Evolutionary conservation across 2,888 invertebrate species (phyloP).

Genomic region (Hyalella azteca): DNA sequence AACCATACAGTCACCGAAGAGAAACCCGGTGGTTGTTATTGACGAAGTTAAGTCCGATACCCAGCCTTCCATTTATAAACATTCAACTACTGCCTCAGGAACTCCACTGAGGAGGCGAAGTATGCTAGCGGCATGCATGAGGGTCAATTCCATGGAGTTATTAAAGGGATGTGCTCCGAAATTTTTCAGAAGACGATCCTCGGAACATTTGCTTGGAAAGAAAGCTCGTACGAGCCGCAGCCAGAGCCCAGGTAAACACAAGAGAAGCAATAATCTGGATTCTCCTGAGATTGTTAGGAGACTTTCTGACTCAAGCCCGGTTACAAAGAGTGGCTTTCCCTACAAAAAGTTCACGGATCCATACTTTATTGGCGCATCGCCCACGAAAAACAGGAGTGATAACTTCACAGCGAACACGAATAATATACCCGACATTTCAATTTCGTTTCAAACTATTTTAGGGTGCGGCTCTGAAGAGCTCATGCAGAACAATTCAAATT

Average conservation of each 20-base stretch:
- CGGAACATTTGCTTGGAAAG: slow-evolving; percentile 4
- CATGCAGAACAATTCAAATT: background rate
- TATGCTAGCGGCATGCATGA: slow-evolving; percentile 16
- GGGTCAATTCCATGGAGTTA: slow-evolving; percentile 16
- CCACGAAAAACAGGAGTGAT: background rate
- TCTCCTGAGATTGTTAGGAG: slow-evolving; percentile 6
- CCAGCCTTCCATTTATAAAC: background rate
- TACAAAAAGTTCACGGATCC: slow-evolving; percentile 29
- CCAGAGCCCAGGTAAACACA: slow-evolving; percentile 11
- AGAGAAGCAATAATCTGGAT: background rate
- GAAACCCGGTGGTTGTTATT: background rate
- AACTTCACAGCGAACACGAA: background rate
- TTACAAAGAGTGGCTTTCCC: slow-evolving; percentile 33
- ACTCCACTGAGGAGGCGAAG: slow-evolving; percentile 4
- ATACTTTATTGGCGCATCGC: slow-evolving; percentile 25
- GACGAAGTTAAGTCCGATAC: background rate
- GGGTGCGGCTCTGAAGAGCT: background rate
- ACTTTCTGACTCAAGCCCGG: slow-evolving; percentile 35
- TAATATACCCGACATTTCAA: slow-evolving; percentile 23
- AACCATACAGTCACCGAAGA: background rate
- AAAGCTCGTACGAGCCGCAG: slow-evolving; percentile 4
- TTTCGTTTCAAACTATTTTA: background rate
- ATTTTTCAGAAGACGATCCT: slow-evolving; percentile 30
- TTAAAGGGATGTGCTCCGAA: slow-evolving; percentile 2
- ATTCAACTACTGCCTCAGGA: background rate